Percentiles rank a stretch among this genome's conserved stretches.
Evolutionary conservation across 2,113 vertebrate genomes (phyloP).

Genomic region (Monopterus albus): DNA sequence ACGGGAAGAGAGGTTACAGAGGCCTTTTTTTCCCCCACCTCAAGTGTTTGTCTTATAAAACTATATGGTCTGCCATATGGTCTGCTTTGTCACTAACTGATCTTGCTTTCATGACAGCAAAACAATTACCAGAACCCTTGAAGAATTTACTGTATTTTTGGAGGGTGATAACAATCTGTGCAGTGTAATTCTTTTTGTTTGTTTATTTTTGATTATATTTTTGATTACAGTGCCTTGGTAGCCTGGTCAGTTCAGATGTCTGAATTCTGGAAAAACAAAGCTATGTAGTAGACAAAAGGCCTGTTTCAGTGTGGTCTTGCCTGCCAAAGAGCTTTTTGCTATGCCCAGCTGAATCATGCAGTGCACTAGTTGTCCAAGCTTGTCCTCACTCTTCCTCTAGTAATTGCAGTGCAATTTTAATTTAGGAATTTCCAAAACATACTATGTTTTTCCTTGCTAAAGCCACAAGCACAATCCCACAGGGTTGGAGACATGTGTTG

Average conservation of each 20-base stretch:
- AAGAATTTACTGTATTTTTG: constrained; percentile 16
- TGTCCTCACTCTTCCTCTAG: constrained; percentile 32
- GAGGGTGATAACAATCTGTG: constrained; percentile 11
- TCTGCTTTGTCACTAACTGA: constrained; percentile 33
- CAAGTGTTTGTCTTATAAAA: constrained; percentile 19
- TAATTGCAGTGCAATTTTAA: constrained; percentile 59
- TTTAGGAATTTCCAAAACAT: constrained; percentile 48
- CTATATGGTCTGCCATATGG: too few relatives aligned
- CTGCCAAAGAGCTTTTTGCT: constrained; percentile 52
- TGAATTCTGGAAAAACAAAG: constrained; percentile 25
- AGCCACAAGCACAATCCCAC: constrained; percentile 40
- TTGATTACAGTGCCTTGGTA: constrained; percentile 5
- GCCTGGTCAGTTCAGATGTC: constrained; percentile 30
- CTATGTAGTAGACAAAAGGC: constrained; percentile 15
- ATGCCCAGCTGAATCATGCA: constrained; percentile 39
- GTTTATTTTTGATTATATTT: constrained; percentile 20
- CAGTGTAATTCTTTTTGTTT: constrained; percentile 16
- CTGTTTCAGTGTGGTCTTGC: neutral
- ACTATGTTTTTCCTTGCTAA: constrained; percentile 34
- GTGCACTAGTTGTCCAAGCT: constrained; percentile 14
- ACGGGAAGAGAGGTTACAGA: constrained; percentile 23
- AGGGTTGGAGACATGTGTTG: constrained; percentile 23
- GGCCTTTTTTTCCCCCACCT: constrained; percentile 40
- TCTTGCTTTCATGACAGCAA: constrained; percentile 26
- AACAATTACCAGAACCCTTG: constrained; percentile 19